A percentile compares a stretch with the other conserved stretches of the same genome.
phyloP scores from a whole-genome alignment of 2,113 vertebrate species.

The Epinephelus fuscoguttatus region DNA sequence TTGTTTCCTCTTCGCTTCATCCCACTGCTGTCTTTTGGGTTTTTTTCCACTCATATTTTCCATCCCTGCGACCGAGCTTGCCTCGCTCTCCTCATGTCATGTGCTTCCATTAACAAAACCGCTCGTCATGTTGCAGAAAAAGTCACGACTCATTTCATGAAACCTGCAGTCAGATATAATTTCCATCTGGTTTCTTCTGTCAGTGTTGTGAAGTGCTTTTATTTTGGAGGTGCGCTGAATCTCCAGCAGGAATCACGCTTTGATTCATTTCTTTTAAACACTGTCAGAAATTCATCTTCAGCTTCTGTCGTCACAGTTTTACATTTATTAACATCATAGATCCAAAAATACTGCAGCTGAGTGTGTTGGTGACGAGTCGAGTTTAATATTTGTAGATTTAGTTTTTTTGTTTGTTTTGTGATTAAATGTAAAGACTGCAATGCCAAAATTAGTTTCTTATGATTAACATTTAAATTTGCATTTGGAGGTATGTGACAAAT shows the following conservation, averaged over 20 bases:
- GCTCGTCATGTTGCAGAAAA: slow-evolving; percentile 12
- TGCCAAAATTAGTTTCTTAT: no score
- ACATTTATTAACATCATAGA: not conserved
- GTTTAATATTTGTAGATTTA: no score
- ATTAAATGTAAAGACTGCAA: no score
- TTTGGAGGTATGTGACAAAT: no score
- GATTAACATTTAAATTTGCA: no score
- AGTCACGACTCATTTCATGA: slow-evolving; percentile 22
- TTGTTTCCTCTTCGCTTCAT: slow-evolving; percentile 32
- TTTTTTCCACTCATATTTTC: slow-evolving; percentile 53
- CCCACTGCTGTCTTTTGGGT: not conserved
- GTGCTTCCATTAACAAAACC: slow-evolving; percentile 45
- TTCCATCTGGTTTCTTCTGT: slow-evolving; percentile 30
- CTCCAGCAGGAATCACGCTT: not conserved
- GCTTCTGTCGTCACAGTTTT: not conserved
- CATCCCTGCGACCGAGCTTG: slow-evolving; percentile 24
- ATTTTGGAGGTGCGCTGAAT: not conserved
- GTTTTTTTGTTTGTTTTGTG: no score
- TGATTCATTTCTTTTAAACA: slow-evolving; percentile 6
- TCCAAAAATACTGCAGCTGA: not conserved
- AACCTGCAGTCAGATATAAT: slow-evolving; percentile 21
- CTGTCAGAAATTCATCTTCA: not conserved
- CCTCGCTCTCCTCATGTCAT: not conserved
- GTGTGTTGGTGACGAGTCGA: no score
- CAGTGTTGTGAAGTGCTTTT: not conserved